Conservation (phyloP, 2,888 invertebrate genomes). For the Automeris io region DNA sequence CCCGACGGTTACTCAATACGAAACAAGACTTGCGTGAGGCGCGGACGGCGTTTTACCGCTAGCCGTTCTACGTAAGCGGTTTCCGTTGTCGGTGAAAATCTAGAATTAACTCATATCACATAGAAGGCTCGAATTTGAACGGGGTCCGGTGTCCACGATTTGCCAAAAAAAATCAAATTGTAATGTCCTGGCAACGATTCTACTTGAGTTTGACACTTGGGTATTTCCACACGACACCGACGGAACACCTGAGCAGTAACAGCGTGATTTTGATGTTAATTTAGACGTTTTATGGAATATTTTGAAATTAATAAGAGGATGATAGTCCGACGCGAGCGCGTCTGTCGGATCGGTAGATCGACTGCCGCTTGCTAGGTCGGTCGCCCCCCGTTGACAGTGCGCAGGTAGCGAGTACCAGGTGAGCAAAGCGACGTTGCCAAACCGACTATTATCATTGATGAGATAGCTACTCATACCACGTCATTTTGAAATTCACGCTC, state of each 20-base stretch:
- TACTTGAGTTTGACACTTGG: constrained; percentile 21
- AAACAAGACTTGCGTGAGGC: constrained; percentile 62
- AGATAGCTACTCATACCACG: constrained; percentile 57
- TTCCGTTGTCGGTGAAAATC: constrained; percentile 72
- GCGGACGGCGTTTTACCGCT: constrained; percentile 71
- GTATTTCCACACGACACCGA: constrained; percentile 33
- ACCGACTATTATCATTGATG: constrained; percentile 73
- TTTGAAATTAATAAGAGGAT: constrained; percentile 29
- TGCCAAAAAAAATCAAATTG: constrained; percentile 23
- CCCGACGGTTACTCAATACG: constrained; percentile 64
- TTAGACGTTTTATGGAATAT: constrained; percentile 41
- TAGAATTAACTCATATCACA: constrained; percentile 67
- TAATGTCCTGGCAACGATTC: constrained; percentile 26
- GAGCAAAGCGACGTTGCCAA: constrained; percentile 73
- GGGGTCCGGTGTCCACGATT: constrained; percentile 23
- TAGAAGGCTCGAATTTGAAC: constrained; percentile 47
- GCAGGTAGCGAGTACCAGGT: constrained; percentile 75
- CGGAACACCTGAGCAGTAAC: constrained; percentile 25
- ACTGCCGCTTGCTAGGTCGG: constrained; percentile 51
- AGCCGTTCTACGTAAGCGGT: constrained; percentile 70
- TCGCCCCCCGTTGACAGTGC: constrained; percentile 72
- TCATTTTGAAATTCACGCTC: constrained; percentile 51
- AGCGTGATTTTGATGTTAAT: constrained; percentile 24
- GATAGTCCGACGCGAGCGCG: constrained; percentile 50
- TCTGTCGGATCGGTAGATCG: constrained; percentile 57